Evolutionary conservation across 2,113 vertebrate genomes (phyloP), one percentile per base, ranked within the genome.

Genomic region (Pomatostomus ruficeps): DNA sequence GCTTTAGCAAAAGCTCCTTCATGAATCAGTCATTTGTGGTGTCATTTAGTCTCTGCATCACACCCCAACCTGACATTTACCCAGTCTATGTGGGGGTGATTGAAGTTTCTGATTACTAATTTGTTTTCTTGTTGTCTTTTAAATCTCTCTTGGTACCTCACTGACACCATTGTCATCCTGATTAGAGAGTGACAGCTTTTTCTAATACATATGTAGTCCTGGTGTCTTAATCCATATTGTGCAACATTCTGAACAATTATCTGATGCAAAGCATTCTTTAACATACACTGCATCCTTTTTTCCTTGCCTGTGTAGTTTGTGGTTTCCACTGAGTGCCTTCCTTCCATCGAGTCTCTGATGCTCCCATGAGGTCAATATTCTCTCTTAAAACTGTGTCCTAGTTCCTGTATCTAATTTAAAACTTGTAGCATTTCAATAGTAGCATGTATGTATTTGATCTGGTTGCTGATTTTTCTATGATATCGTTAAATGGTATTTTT

Each of bases 61-160:
- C 51, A 88, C 88, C 76, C 67, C 67, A 94, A 59, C 31, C 82
- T 97, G 92, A 92, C 92, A 94, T 93, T 96, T 95, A 71, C 45
- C 52, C 67, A 77, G 35, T 40, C 22, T 83, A 0, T 77, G 68
- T 88, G 85, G 79, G 85, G 83, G 76, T 93, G 85, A 91, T 49
- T 80, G 72, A 94, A 92, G 46, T 88, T 95, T 88, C 61, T 83
- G 43, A 88, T 95, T 94, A 77, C 67, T 94, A 74, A 93, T 86
- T 83, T 70, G 49, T 48, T 82, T 88, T 85, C 88, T 92, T 88
- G 19, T 58, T 68, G 26, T 83, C 72, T 96, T 74, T 83, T 86
- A 86, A 90, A 74, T 94, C 54, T 83, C 38, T 88, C 29, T 85
- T 93, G 70, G 66, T 89, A 78, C 62, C 40, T 90, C 82, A 51